Percentiles rank a stretch among this genome's conserved stretches.
phyloP scores from a whole-genome alignment of 2,113 vertebrate species.

The Myiopsitta monachus region DNA sequence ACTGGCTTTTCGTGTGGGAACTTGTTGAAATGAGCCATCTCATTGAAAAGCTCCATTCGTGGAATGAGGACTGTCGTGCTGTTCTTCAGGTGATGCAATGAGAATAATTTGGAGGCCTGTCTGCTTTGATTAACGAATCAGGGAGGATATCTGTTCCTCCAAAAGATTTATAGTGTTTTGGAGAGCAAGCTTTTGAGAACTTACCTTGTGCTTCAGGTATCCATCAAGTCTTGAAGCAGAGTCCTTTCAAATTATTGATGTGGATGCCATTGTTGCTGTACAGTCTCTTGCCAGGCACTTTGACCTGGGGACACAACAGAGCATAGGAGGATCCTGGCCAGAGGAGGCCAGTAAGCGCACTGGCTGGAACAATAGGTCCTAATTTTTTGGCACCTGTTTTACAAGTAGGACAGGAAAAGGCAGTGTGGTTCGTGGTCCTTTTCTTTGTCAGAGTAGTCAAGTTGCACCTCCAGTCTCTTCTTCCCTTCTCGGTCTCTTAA shows the following conservation, averaged over 20 bases:
- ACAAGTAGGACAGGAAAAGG: background rate
- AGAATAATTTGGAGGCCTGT: background rate
- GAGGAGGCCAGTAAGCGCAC: background rate
- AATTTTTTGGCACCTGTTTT: background rate
- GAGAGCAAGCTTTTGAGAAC: background rate
- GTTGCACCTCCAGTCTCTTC: background rate
- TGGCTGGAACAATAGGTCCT: background rate
- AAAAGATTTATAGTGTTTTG: background rate
- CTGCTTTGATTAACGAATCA: background rate
- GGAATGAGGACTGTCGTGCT: background rate
- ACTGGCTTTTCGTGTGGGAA: slow-evolving; percentile 40
- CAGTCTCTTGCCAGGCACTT: background rate
- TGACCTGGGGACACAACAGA: background rate
- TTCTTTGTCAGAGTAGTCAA: background rate
- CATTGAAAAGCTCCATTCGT: background rate
- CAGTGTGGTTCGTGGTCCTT: background rate
- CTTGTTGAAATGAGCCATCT: slow-evolving; percentile 21
- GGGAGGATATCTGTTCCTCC: background rate
- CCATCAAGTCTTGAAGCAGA: background rate
- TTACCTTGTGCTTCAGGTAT: background rate
- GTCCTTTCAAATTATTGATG: background rate
- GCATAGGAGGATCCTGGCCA: background rate
- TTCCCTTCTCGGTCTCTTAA: background rate
- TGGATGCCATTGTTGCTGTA: background rate
- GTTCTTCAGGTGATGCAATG: background rate